Percentiles rank a stretch among this genome's conserved stretches.
phyloP scores from a whole-genome alignment of 2,888 invertebrate genomes.

The Drosophila borborema region DNA sequence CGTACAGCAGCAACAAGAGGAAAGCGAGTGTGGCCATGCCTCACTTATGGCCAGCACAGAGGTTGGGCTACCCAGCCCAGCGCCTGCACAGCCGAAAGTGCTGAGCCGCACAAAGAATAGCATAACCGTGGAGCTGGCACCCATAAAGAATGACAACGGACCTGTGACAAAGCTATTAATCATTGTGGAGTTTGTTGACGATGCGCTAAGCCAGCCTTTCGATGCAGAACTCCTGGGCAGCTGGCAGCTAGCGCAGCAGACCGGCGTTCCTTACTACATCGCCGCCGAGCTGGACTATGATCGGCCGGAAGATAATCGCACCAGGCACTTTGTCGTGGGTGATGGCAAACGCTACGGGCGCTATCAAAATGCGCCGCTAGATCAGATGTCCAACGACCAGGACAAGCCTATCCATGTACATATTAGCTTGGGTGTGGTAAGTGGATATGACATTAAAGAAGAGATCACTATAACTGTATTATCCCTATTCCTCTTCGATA shows the following conservation, averaged over 20 bases:
- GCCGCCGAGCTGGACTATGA: slow-evolving; percentile 91
- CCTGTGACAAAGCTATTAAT: slow-evolving; percentile 91
- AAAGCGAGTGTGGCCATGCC: slow-evolving; percentile 86
- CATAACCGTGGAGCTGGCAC: slow-evolving; percentile 89
- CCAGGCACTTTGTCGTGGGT: slow-evolving; percentile 91
- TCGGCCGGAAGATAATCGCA: slow-evolving; percentile 85
- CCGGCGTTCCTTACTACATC: slow-evolving; percentile 92
- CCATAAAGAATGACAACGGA: slow-evolving; percentile 91
- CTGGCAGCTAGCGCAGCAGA: slow-evolving; percentile 88
- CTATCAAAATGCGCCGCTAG: slow-evolving; percentile 91
- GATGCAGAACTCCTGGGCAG: slow-evolving; percentile 88
- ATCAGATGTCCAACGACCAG: slow-evolving; percentile 14
- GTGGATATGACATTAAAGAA: slow-evolving; percentile 73
- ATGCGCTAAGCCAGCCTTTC: slow-evolving; percentile 88
- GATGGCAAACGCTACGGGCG: slow-evolving; percentile 90
- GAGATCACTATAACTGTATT: neutral
- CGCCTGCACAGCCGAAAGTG: slow-evolving; percentile 89
- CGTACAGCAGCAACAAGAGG: slow-evolving; percentile 59
- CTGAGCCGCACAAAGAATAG: slow-evolving; percentile 87
- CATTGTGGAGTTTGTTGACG: slow-evolving; percentile 89
- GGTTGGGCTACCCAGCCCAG: slow-evolving; percentile 90
- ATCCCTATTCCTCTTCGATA: slow-evolving; percentile 16
- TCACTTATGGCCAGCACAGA: slow-evolving; percentile 88
- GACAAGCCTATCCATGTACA: slow-evolving; percentile 88
- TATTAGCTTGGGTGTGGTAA: slow-evolving; percentile 90